phyloP scores from a whole-genome alignment of 2,113 vertebrate genomes.

The Oriolus oriolus region DNA sequence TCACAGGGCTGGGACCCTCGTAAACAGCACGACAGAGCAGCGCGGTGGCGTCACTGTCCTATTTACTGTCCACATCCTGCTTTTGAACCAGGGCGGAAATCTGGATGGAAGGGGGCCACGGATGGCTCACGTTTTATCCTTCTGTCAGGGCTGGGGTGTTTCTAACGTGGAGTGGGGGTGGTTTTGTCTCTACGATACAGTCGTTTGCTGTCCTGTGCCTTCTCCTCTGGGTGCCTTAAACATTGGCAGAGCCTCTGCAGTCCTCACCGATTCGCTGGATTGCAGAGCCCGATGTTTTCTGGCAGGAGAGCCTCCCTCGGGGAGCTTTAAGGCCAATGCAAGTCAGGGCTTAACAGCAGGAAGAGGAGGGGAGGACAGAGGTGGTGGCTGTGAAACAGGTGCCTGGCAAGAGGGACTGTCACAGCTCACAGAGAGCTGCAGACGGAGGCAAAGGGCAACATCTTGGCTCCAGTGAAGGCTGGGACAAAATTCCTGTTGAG shows the following conservation, averaged over 20 bases:
- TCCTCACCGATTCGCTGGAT: not conserved
- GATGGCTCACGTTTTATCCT: not conserved
- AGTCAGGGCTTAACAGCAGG: not conserved
- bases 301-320: not conserved
- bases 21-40: not conserved
- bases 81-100: not conserved
- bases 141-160: not conserved
- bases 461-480: not conserved
- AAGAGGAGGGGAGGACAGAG: not conserved
- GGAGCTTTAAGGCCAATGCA: not conserved
- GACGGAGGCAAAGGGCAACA: not conserved
- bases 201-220: not conserved
- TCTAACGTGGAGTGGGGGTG: rapidly evolving
- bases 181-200: rapidly evolving
- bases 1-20: not conserved
- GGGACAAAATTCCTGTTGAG: not conserved
- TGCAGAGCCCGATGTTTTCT: not conserved
- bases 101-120: rapidly evolving
- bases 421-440: not conserved
- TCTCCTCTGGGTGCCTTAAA: not conserved
- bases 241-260: rapidly evolving
- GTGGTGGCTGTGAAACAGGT: not conserved
- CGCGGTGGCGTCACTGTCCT: not conserved
- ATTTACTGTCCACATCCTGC: not conserved
- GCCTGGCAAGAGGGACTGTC: not conserved